Evolutionary conservation across 2,113 vertebrate species (phyloP), one percentile per base, ranked within the genome.

Genomic region (Rissa tridactyla): DNA sequence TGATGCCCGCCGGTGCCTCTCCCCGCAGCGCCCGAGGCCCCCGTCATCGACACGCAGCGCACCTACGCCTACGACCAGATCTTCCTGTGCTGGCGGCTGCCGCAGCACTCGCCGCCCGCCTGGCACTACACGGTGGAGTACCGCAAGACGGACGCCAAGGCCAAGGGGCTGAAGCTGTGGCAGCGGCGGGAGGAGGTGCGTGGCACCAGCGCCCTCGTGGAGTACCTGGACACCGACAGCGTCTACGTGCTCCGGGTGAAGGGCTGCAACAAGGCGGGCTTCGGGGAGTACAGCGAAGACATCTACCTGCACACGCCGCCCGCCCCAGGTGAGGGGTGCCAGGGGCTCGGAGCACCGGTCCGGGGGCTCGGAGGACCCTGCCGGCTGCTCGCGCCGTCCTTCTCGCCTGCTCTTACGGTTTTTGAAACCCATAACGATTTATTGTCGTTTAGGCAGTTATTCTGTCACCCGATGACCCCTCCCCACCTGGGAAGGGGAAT

Each of bases 1-100:
- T 94, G 89, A 90, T 58, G 79, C 86, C 86, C 10, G 47, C 81
- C 11, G 69, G 27, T 76, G 42, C 97, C 79, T 97, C 87, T 97
- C 27, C 86, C 92, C 27, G 46, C 98, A 99, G 99, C 98, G 3
- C 99, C 99, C 0, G 97, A 99, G 90, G 99, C 99, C 40, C 99
- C 99, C 0, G 99, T 99, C 89, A 99, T 99, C 5, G 99, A 99
- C 98, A 99, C 99, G 14, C 99, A 99, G 96, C 99, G 99, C 96
- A 99, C 99, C 30, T 98, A 99, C 54, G 99, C 99, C 71, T 99
- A 99, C 9, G 99, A 99, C 96, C 99, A 99, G 98, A 99, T 99
- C 93, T 99, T 99, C 95, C 95, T 99, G 89, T 99, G 99, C 97
- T 99, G 99, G 99, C 98, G 99, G 58, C 98, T 99, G 80, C 99